Evolutionary conservation across 2,797 vertebrate species (phyloP).

Genomic region (Cyclura pinguis): DNA sequence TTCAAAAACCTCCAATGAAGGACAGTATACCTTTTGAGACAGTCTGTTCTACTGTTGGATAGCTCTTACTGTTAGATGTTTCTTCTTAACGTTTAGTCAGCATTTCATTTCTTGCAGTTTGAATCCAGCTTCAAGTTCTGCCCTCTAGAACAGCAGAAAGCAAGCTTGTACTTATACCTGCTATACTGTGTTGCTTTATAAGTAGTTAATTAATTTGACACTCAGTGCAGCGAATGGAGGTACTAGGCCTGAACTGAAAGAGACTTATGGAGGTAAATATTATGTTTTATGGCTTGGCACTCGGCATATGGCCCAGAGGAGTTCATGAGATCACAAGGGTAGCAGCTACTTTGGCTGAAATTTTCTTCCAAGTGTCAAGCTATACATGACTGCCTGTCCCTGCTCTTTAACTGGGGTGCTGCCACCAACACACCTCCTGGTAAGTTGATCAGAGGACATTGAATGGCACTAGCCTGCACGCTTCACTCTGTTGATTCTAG

Average conservation of each 20-base stretch:
- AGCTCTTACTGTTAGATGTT: too few species aligned
- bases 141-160: not conserved
- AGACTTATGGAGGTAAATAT: too few species aligned
- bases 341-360: not conserved
- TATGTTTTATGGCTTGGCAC: not conserved
- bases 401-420: not conserved
- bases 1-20: too few species aligned
- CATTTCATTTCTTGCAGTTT: not conserved
- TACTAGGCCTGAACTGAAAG: not conserved
- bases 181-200: not conserved
- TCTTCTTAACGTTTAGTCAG: too few species aligned
- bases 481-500: not conserved
- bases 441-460: not conserved
- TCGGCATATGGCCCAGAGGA: not conserved
- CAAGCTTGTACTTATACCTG: not conserved
- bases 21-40: not conserved
- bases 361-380: not conserved
- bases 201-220: not conserved
- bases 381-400: not conserved
- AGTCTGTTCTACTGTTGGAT: too few species aligned
- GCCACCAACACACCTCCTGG: not conserved
- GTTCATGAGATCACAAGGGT: not conserved
- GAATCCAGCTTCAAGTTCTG: too few species aligned
- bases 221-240: not conserved
- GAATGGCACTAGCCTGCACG: not conserved